A percentile compares a stretch with the other conserved stretches of the same genome.
Conservation (phyloP, 2,113 vertebrate genomes). For the Axis porcinus region DNA sequence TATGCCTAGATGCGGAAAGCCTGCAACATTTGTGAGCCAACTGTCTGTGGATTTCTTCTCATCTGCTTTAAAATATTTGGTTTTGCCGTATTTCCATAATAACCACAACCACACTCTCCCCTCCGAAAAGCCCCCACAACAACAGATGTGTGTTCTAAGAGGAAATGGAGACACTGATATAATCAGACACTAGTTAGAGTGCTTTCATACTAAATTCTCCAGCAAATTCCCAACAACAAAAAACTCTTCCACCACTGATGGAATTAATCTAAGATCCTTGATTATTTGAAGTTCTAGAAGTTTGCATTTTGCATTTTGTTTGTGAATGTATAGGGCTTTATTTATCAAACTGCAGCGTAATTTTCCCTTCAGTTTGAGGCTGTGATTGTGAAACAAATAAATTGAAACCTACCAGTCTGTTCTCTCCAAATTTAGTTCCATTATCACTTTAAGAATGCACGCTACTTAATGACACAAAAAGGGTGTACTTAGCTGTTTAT, state of each 20-base stretch:
- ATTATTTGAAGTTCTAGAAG: constrained; percentile 70
- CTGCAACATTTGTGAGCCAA: constrained; percentile 47
- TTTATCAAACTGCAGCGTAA: constrained; percentile 60
- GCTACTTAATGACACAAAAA: constrained; percentile 49
- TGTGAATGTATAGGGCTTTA: constrained; percentile 59
- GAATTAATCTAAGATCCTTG: constrained; percentile 69
- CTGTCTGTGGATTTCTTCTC: constrained; percentile 55
- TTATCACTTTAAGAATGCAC: constrained; percentile 69
- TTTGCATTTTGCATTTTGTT: constrained; percentile 69
- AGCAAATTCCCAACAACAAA: constrained; percentile 62
- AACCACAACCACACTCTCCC: constrained; percentile 61
- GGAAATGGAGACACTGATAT: constrained; percentile 65
- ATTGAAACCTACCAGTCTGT: constrained; percentile 59
- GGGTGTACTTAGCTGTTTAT: not conserved
- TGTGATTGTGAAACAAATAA: constrained; percentile 71
- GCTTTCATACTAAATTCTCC: constrained; percentile 70
- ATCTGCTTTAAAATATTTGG: constrained; percentile 72
- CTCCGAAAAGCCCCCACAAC: constrained; percentile 37
- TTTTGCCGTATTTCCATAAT: constrained; percentile 65
- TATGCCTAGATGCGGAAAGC: not conserved
- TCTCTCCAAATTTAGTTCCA: constrained; percentile 67
- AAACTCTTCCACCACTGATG: constrained; percentile 35
- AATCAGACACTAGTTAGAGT: constrained; percentile 70
- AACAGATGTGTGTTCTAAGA: constrained; percentile 73
- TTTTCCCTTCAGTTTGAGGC: constrained; percentile 63